Evolutionary conservation across 1,140 invertebrate genomes (phyloP), one percentile per base, ranked within the genome.

Genomic region (Plutomurus gul): DNA sequence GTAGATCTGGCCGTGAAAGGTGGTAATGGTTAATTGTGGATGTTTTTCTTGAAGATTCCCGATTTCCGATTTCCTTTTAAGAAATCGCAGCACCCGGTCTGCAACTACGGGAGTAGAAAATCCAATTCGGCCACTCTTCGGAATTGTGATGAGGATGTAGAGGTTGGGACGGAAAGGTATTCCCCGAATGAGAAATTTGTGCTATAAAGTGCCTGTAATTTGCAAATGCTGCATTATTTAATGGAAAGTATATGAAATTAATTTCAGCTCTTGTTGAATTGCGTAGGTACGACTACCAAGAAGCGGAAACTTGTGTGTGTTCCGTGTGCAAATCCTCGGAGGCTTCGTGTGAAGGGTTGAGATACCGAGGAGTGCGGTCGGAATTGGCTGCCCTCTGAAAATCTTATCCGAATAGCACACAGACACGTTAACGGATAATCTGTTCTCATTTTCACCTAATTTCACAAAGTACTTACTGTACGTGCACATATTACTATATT

Each of bases 11-110:
- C 33, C 27, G 6, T 4, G 13, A 30, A 10, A n/a, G 0, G 1
- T 33, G 6, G 4, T 25, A 0, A 25, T 8, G 10, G 4, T 46
- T 30, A 36, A 60, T 78, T 10, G 33, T 83, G 78, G 80, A 80
- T 80, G 0, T 47, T 49, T 65, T 33, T 4, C 16, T 84, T 86
- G 6, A 85, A 92, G 91, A 93, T 95, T 76, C 91, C 92, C 0
- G 93, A 95, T 86, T 95, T 92, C 90, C 90, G 93, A 84, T 95
- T 95, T 85, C 94, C 94, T 0, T 95, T 91, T 85, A 95, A 95
- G 85, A 89, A 91, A 39, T 93, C 93, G 4, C 89, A 91, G 81
- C 94, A 96, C 85, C 93, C 93, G 0, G 93, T 95, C 1, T 96
- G 94, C 86, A 91, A 94, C 16, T 94, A 95, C 84, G 91, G 90